A percentile compares a stretch with the other conserved stretches of the same genome.
phyloP scores from a whole-genome alignment of 2,113 vertebrate species.

The Leuciscus idus region DNA sequence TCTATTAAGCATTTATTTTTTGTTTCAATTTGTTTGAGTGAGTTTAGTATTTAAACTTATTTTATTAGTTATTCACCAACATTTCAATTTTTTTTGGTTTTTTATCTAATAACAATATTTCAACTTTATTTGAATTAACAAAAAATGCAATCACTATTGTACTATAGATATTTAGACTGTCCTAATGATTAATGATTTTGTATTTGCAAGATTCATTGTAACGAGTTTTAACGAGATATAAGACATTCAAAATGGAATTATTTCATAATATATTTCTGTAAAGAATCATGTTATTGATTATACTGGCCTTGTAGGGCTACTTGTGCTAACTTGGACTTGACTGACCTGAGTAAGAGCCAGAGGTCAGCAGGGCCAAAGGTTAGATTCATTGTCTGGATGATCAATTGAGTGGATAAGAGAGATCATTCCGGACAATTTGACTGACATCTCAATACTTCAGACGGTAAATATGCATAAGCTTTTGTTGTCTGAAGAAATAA shows the following conservation, averaged over 20 bases:
- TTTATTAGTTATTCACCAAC: no score
- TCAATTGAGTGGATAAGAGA: background rate
- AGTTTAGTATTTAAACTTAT: no score
- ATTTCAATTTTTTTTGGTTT: no score
- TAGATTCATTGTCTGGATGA: slow-evolving; percentile 14
- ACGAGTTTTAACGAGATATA: background rate
- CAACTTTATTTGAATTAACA: background rate
- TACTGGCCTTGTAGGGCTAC: background rate
- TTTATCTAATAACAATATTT: background rate
- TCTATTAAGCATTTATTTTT: no score
- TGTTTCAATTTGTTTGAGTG: no score
- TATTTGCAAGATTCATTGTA: background rate
- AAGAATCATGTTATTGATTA: background rate
- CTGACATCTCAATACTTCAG: background rate
- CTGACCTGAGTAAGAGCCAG: background rate
- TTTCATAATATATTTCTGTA: background rate
- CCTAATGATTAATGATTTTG: background rate
- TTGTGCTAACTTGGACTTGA: slow-evolving; percentile 28
- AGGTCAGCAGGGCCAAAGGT: background rate
- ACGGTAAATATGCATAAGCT: background rate
- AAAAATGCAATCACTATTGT: background rate
- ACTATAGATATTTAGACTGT: background rate
- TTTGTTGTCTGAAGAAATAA: background rate
- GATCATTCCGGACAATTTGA: background rate
- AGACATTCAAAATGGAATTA: background rate